phyloP scores from a whole-genome alignment of 2,888 invertebrate species.

The Ptychoptera contaminata region DNA sequence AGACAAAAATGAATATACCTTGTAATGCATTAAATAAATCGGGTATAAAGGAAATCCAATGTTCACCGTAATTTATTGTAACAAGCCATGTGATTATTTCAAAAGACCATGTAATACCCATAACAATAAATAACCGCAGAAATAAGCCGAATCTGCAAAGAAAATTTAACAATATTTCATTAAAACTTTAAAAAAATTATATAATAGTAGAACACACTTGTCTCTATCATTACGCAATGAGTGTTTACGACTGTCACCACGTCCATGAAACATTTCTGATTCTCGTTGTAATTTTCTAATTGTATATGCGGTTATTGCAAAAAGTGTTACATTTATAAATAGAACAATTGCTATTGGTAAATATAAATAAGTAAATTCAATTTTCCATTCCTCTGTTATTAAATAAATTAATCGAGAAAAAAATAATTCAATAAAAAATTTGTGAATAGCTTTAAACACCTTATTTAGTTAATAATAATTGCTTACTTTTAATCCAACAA shows the following conservation, averaged over 20 bases:
- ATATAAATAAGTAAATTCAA: slow-evolving; percentile 21
- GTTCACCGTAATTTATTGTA: slow-evolving; percentile 30
- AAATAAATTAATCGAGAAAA: background rate
- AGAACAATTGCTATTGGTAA: slow-evolving; percentile 24
- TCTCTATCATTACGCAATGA: slow-evolving; percentile 25
- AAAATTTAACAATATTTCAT: background rate
- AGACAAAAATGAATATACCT: slow-evolving; percentile 42
- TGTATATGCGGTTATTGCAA: slow-evolving; percentile 25
- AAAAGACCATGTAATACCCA: slow-evolving; percentile 74
- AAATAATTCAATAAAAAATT: too few species aligned
- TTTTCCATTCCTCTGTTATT: slow-evolving; percentile 5
- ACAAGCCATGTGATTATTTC: slow-evolving; percentile 61
- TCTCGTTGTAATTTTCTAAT: slow-evolving; percentile 26
- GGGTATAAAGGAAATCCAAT: slow-evolving; percentile 26
- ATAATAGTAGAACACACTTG: slow-evolving; percentile 16
- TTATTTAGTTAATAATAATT: too few species aligned
- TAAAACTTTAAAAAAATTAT: background rate
- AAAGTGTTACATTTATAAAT: slow-evolving; percentile 24
- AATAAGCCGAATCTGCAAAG: slow-evolving; percentile 71
- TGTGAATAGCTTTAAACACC: background rate
- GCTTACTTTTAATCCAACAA: slow-evolving; percentile 39
- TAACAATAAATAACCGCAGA: slow-evolving; percentile 64
- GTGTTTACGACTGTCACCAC: slow-evolving; percentile 22
- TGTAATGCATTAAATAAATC: slow-evolving; percentile 42
- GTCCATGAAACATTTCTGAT: slow-evolving; percentile 24